These are phyloP conservation scores for Guaruba guarouba DNA, from an alignment of 2,113 vertebrate genomes.

Conservation along the genomic window DNA sequence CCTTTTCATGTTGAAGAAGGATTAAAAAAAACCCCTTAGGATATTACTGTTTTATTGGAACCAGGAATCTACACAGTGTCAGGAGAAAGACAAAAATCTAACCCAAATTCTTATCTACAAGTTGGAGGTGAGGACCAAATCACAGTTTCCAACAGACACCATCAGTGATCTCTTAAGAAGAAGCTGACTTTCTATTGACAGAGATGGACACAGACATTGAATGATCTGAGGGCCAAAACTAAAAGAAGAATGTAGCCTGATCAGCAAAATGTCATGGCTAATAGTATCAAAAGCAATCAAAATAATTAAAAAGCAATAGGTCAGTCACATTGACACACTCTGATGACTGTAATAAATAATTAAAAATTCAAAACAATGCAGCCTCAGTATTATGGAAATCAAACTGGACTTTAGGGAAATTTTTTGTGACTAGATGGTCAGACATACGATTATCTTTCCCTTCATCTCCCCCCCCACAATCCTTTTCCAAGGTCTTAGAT, in stretches of 20 bases:
- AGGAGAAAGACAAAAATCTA: slow-evolving; percentile 30
- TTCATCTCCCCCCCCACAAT: not conserved
- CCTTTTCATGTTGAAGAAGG: slow-evolving; percentile 12
- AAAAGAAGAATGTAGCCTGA: not conserved
- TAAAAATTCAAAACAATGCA: slow-evolving; percentile 72
- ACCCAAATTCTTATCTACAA: not conserved
- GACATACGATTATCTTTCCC: not conserved
- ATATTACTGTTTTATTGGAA: slow-evolving; percentile 22
- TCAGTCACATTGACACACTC: slow-evolving; percentile 50
- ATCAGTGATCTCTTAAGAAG: slow-evolving; percentile 19
- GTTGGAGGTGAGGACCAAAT: not conserved
- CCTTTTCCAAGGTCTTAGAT: slow-evolving; percentile 30
- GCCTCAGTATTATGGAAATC: slow-evolving; percentile 61
- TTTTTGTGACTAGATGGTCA: slow-evolving; percentile 27
- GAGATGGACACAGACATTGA: slow-evolving; percentile 49
- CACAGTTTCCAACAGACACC: not conserved
- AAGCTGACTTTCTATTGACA: slow-evolving; percentile 51
- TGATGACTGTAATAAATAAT: slow-evolving; percentile 71
- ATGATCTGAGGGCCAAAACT: slow-evolving; percentile 37
- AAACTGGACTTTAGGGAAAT: slow-evolving; percentile 40
- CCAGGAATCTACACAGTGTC: slow-evolving; percentile 2
- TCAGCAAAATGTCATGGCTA: slow-evolving; percentile 66
- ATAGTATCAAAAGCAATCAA: slow-evolving; percentile 65
- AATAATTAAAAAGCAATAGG: slow-evolving; percentile 74
- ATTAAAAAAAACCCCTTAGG: not conserved